phyloP scores from a whole-genome alignment of 2,888 invertebrate species.

The Tipula vernalis region DNA sequence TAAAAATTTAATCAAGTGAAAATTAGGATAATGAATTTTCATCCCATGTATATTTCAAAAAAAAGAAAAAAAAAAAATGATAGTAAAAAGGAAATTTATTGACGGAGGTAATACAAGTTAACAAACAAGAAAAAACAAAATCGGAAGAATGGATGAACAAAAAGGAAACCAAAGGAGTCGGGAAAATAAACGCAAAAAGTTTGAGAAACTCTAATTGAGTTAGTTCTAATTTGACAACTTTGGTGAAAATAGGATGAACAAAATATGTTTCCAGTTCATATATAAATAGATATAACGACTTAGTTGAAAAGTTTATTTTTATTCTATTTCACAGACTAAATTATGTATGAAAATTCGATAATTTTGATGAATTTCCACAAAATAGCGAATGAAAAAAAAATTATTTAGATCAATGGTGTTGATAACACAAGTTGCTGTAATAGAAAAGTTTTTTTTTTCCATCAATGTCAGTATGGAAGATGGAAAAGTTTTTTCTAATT shows the following conservation, averaged over 20 bases:
- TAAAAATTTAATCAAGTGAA: neutral
- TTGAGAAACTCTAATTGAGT: neutral
- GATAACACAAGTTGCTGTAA: neutral
- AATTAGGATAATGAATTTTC: neutral
- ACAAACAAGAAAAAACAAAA: neutral
- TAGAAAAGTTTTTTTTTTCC: neutral
- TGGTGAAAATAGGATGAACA: neutral
- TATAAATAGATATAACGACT: neutral
- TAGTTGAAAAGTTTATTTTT: neutral
- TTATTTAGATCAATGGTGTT: neutral
- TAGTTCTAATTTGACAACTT: neutral
- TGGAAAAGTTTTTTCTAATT: neutral
- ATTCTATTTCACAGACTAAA: neutral
- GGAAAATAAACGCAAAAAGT: neutral
- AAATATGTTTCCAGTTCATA: neutral
- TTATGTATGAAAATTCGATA: neutral
- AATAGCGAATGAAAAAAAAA: neutral
- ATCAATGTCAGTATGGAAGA: neutral
- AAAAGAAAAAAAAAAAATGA: neutral
- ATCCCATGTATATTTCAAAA: neutral
- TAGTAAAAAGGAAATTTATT: neutral
- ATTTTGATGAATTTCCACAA: neutral
- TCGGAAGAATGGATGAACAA: neutral
- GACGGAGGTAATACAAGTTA: neutral
- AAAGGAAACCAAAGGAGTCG: neutral